Base-by-base conservation (phyloP, 1,140 invertebrate genomes). In the Drosophila subobscura region DNA sequence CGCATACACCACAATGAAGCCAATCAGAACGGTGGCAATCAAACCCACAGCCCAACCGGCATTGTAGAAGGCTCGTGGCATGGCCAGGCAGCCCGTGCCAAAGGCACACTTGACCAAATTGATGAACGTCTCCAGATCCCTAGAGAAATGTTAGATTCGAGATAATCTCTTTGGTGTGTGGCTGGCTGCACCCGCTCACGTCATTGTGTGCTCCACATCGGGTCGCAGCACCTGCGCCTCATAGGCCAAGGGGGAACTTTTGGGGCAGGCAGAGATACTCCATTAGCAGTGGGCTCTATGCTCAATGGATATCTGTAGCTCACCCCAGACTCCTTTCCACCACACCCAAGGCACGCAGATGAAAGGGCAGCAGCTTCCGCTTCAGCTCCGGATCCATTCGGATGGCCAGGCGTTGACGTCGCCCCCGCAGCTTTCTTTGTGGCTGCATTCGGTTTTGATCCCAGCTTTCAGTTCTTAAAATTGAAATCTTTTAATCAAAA, bases 21-120 rank as follows among this genome's bases (percentile, higher is more conserved):
- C 27, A 1, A 85, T 33, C 4, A 64, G 5, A 5, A 86, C 0
- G 4, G 81, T 71, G 65, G 57, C 51, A 8, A 77, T n/a, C 1
- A 86, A 12, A 2, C 81, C 81, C 1, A 55, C 4, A 2, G 80
- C 5, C 77, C 81, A 86, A 25, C 81, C 81, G 0, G 77, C 47
- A 37, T 71, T 49, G 8, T 40, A 4, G 14, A 52, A 85, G 27
- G 60, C 77, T 10, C 29, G 27, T 3, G 81, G 81, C 81, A 85
- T 71, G n/a, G 81, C 81, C 51, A 85, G 12, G 20, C 81, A 71
- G 4, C 81, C 81, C 1, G 81, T 86, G 25, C 81, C 81, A 40
- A 86, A 66, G 0, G 65, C 55, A 20, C 77, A 77, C 5, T 86
- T 85, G 0, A 86, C 10, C 7, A 85, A 45, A 53, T 71, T 77